Evolutionary conservation across 2,888 invertebrate species (phyloP).

Genomic region (Drosophila birchii): DNA sequence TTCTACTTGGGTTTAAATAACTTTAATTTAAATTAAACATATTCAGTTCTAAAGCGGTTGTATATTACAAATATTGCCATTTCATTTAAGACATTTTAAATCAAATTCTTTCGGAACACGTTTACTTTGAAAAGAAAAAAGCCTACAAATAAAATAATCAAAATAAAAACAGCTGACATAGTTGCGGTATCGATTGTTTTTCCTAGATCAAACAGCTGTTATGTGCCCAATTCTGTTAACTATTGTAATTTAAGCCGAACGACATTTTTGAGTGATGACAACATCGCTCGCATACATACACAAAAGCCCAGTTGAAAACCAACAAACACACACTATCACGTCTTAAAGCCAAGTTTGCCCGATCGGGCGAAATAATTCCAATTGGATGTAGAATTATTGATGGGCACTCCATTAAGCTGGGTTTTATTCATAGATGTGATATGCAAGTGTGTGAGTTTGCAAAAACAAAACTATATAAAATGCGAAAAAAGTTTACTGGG

Average conservation of each 20-base stretch:
- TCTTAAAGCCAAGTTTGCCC: slow-evolving; percentile 44
- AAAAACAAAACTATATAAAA: slow-evolving; percentile 9
- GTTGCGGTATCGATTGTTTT: not conserved
- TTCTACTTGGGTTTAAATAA: not conserved
- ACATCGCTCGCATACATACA: slow-evolving; percentile 53
- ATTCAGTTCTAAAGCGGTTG: not conserved
- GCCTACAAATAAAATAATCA: not conserved
- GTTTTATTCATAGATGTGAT: slow-evolving; percentile 17
- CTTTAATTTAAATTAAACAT: not conserved
- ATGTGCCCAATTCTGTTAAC: slow-evolving; percentile 6
- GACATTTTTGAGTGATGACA: slow-evolving; percentile 70
- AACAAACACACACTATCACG: slow-evolving; percentile 21
- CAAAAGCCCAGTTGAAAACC: slow-evolving; percentile 13
- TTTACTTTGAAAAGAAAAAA: not conserved
- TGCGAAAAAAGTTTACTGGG: slow-evolving; percentile 10
- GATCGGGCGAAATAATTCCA: slow-evolving; percentile 53
- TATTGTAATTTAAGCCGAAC: slow-evolving; percentile 35
- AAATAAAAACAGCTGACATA: not conserved
- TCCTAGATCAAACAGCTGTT: not conserved
- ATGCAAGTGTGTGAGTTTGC: slow-evolving; percentile 4
- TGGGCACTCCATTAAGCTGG: slow-evolving; percentile 32
- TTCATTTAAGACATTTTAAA: not conserved
- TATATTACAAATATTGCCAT: not conserved
- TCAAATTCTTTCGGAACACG: not conserved
- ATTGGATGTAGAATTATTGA: slow-evolving; percentile 47